These are phyloP conservation scores for Bucco capensis DNA, from an alignment of 2,113 vertebrate genomes.

Conservation along the genomic window DNA sequence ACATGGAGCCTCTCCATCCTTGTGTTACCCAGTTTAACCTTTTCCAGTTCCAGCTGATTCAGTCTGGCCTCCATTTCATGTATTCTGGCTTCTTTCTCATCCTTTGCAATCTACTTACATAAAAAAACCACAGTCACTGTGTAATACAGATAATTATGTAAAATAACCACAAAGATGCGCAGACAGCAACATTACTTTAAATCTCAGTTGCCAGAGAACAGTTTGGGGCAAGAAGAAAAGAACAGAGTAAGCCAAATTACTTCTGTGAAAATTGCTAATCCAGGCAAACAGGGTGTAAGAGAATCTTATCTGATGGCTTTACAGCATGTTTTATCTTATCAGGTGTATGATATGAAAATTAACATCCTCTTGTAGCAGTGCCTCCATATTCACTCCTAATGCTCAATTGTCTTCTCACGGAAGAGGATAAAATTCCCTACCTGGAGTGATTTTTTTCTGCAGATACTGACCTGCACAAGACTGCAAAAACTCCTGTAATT, in stretches of 20 bases:
- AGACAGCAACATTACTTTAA: not conserved
- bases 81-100: constrained; percentile 70
- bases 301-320: not conserved
- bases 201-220: not conserved
- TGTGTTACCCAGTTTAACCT: constrained; percentile 62
- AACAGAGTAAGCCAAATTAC: not conserved
- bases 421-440: not conserved
- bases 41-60: constrained; percentile 72
- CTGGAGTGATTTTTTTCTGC: not conserved
- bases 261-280: not conserved
- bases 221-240: not conserved
- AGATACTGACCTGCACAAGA: not conserved
- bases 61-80: constrained; percentile 65
- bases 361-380: not conserved
- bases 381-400: not conserved
- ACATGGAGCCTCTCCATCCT: constrained; percentile 64
- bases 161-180: not conserved
- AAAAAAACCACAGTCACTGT: not conserved
- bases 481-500: not conserved
- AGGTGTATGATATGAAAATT: not conserved
- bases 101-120: constrained; percentile 48
- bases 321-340: not conserved
- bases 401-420: too few relatives aligned
- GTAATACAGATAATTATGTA: not conserved
- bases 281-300: not conserved